phyloP scores from a whole-genome alignment of 2,113 vertebrate genomes.

The Strigops habroptila region DNA sequence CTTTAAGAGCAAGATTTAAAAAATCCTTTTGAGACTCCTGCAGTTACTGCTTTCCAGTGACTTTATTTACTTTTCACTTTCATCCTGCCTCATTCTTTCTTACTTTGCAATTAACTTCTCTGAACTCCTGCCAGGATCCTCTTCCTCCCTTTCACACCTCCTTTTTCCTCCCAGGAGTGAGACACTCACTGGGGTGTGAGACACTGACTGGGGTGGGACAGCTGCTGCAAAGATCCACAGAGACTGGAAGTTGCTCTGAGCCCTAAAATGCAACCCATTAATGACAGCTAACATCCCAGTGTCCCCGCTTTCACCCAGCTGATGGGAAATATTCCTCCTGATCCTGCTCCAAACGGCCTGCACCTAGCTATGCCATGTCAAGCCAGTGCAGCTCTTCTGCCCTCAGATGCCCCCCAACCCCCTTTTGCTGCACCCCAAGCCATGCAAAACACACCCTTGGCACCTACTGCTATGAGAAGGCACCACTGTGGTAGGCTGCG shows the following conservation, averaged over 20 bases:
- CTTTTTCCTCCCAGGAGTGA: not conserved
- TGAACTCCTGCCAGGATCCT: not conserved
- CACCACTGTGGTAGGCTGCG: not conserved
- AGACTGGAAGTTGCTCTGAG: not conserved
- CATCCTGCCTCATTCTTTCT: not conserved
- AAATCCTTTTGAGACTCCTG: not conserved
- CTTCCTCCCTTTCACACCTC: not conserved
- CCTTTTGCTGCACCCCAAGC: not conserved
- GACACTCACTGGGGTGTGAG: not conserved
- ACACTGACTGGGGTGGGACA: not conserved
- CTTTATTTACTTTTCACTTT: slow-evolving; percentile 11
- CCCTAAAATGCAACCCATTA: not conserved
- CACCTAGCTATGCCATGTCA: not conserved
- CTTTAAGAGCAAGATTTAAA: not conserved
- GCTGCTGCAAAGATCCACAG: not conserved
- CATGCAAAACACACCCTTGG: not conserved
- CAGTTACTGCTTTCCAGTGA: not conserved
- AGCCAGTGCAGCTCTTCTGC: not conserved
- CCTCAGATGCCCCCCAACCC: not conserved
- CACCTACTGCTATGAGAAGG: not conserved
- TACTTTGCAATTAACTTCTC: not conserved
- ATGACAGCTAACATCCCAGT: not conserved
- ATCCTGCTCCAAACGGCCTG: not conserved
- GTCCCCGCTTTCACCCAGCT: not conserved
- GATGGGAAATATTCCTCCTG: not conserved